Evolutionary conservation across 2,888 invertebrate species (phyloP).

Genomic region (Acleris sparsana): DNA sequence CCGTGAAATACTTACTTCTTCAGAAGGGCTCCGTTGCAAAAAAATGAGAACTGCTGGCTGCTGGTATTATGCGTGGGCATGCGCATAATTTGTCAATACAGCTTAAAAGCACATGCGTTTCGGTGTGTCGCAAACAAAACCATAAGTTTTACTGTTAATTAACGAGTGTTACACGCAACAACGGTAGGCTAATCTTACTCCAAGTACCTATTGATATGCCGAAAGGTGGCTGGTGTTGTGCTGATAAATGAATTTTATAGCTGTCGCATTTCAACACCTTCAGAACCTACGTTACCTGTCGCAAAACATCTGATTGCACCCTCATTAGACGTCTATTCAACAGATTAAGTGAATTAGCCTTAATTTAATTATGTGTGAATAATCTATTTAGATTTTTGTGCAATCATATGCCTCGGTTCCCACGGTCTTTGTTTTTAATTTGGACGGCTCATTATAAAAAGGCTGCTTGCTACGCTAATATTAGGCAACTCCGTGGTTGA

Average conservation of each 20-base stretch:
- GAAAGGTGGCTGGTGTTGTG: neutral
- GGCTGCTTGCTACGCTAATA: conserved; percentile 8
- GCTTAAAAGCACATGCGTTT: conserved; percentile 13
- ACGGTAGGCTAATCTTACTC: neutral
- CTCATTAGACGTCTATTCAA: conserved; percentile 20
- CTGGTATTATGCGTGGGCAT: conserved; percentile 11
- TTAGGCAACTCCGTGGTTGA: conserved; percentile 24
- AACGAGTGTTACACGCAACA: neutral
- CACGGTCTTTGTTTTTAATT: conserved; percentile 27
- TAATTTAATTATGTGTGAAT: conserved; percentile 33
- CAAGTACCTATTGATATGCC: neutral
- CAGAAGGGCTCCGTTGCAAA: neutral
- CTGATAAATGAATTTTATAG: neutral
- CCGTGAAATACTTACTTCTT: too few relatives aligned
- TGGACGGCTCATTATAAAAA: conserved; percentile 19
- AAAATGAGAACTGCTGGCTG: too few relatives aligned
- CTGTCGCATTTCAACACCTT: neutral
- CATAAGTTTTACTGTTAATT: neutral
- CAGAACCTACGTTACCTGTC: neutral
- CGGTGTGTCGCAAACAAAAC: conserved; percentile 19
- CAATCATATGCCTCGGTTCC: conserved; percentile 28
- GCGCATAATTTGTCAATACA: conserved; percentile 17
- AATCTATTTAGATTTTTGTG: conserved; percentile 27
- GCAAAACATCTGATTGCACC: neutral
- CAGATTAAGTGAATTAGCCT: conserved; percentile 20